These are phyloP conservation scores for Salminus brasiliensis DNA, from an alignment of 2,113 vertebrate genomes.

Conservation along the genomic window DNA sequence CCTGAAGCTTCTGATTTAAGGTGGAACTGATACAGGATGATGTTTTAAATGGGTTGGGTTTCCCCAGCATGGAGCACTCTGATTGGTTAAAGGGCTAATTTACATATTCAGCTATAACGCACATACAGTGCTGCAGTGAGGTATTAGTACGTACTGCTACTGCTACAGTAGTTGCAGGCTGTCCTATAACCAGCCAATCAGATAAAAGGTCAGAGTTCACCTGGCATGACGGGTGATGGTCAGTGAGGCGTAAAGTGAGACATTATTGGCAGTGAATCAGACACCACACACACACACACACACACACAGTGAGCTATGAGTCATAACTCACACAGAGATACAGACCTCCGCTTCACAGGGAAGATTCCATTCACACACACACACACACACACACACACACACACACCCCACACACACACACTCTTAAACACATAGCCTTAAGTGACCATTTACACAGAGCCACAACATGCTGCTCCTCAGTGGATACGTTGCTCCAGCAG, in stretches of 20 bases:
- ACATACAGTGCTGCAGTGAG: no score
- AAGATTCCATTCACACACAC: background rate
- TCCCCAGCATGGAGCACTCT: no score
- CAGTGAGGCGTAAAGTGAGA: constrained; percentile 32
- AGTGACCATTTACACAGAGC: background rate
- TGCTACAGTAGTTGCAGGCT: no score
- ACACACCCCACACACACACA: constrained; percentile 20
- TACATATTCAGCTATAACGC: no score
- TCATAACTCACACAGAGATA: constrained; percentile 28
- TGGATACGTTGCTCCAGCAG: no score
- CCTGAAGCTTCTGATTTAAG: no score
- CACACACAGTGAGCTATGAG: constrained; percentile 52
- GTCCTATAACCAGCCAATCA: constrained; percentile 13
- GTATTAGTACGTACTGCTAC: no score
- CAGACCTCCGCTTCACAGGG: background rate
- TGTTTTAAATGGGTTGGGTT: no score
- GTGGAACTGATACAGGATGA: no score
- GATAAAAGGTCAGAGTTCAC: constrained; percentile 36
- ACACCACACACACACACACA: constrained; percentile 16
- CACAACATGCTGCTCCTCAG: background rate
- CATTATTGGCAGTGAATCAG: constrained; percentile 28
- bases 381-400: constrained; percentile 21
- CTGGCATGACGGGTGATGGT: constrained; percentile 1
- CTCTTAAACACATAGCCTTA: no score
- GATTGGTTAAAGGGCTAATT: no score